A percentile compares a stretch with the other conserved stretches of the same genome.
Conservation (phyloP, 2,888 invertebrate species). For the Aphodius granarius region DNA sequence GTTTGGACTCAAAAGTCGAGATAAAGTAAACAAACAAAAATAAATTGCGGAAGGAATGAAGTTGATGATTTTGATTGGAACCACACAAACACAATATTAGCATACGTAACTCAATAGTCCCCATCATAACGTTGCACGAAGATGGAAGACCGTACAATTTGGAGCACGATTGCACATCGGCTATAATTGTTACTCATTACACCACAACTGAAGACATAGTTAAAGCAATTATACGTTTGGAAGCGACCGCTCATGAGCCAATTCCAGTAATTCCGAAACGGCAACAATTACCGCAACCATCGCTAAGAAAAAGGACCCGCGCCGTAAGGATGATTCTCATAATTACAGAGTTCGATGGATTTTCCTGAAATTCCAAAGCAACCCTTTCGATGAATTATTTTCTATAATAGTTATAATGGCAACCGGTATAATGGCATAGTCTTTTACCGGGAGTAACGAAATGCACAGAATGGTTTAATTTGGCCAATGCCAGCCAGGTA, state of each 20-base stretch:
- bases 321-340: background rate
- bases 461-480: constrained; percentile 16
- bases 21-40: no score
- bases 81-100: background rate
- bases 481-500: constrained; percentile 15
- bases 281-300: background rate
- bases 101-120: background rate
- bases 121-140: background rate
- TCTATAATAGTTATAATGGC: constrained; percentile 20
- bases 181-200: background rate
- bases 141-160: background rate
- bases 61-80: background rate
- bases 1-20: no score
- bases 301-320: background rate
- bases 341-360: background rate
- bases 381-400: constrained; percentile 21
- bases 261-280: background rate
- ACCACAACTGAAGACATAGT: background rate
- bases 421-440: no score
- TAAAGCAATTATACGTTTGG: background rate
- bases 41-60: no score
- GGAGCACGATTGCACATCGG: background rate
- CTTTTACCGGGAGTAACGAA: background rate
- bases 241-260: background rate
- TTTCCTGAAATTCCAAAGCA: background rate